phyloP scores from a whole-genome alignment of 1,140 invertebrate species.

The Habropoda laboriosa region DNA sequence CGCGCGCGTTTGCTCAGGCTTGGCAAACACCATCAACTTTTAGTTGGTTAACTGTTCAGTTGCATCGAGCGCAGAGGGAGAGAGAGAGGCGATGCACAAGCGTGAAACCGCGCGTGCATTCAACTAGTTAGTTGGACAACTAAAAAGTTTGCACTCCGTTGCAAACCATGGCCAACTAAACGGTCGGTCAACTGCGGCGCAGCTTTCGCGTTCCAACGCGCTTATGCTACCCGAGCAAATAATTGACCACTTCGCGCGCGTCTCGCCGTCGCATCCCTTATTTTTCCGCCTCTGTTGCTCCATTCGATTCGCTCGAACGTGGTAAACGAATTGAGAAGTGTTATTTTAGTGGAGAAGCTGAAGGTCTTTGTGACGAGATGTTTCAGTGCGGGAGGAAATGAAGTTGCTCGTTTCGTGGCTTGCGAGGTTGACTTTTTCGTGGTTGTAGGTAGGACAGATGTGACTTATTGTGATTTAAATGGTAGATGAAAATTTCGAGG shows the following conservation, averaged over 20 bases:
- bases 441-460: too few relatives aligned
- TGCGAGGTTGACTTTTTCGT: too few relatives aligned
- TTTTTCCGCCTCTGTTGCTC: not conserved
- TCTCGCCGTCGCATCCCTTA: not conserved
- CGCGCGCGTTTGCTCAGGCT: conserved; percentile 23
- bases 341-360: too few relatives aligned
- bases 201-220: not conserved
- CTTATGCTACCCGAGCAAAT: not conserved
- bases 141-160: conserved; percentile 41
- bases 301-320: not conserved
- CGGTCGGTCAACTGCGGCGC: conserved; percentile 29
- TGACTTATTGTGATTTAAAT: too few relatives aligned
- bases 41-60: conserved; percentile 10
- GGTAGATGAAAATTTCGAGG: too few relatives aligned
- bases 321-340: not conserved
- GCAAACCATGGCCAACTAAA: conserved; percentile 24
- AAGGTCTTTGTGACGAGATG: too few relatives aligned
- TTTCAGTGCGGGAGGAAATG: too few relatives aligned
- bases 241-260: conserved; percentile 13
- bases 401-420: too few relatives aligned
- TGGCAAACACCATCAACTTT: conserved; percentile 28
- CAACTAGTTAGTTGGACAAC: conserved; percentile 29
- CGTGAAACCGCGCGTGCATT: conserved; percentile 18
- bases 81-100: not conserved
- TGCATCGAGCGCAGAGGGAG: not conserved